Conservation (phyloP, 92 coral and sea anemone genomes). For the Parazoanthus darwini region DNA sequence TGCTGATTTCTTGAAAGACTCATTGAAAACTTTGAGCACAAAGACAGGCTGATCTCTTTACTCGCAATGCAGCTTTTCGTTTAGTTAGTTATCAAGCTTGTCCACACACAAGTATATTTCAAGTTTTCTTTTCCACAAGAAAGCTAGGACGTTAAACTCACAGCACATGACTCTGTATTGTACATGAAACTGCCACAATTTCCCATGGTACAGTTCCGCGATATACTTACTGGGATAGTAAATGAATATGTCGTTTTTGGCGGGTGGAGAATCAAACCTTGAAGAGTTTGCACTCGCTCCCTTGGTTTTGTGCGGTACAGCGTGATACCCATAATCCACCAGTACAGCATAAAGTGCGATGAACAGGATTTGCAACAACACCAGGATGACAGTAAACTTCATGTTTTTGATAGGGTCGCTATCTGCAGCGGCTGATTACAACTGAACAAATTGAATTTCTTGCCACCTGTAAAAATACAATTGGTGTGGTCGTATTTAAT, state of each 20-base stretch:
- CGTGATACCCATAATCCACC: constrained; percentile 25
- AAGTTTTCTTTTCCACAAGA: no score
- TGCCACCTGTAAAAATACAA: not conserved
- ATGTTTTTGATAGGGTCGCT: not conserved
- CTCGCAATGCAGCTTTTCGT: no score
- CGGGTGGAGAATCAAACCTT: not conserved
- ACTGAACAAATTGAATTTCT: no score
- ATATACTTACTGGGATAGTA: constrained; percentile 27
- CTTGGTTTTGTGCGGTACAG: not conserved
- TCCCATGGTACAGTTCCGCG: not conserved
- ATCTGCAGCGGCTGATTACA: not conserved
- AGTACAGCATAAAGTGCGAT: constrained; percentile 7
- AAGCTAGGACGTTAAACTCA: no score
- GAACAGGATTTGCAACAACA: constrained; percentile 4
- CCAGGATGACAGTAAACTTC: constrained; percentile 5
- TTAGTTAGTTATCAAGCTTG: no score
- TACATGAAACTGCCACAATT: not conserved
- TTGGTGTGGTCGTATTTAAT: not conserved
- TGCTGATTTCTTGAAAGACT: no score
- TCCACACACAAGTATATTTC: no score
- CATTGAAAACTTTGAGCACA: no score
- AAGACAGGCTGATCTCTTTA: no score
- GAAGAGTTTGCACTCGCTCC: not conserved
- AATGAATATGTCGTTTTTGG: constrained; percentile 14
- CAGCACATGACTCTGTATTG: not conserved